phyloP scores from a whole-genome alignment of 2,113 vertebrate species.

The Percina caprodes region DNA sequence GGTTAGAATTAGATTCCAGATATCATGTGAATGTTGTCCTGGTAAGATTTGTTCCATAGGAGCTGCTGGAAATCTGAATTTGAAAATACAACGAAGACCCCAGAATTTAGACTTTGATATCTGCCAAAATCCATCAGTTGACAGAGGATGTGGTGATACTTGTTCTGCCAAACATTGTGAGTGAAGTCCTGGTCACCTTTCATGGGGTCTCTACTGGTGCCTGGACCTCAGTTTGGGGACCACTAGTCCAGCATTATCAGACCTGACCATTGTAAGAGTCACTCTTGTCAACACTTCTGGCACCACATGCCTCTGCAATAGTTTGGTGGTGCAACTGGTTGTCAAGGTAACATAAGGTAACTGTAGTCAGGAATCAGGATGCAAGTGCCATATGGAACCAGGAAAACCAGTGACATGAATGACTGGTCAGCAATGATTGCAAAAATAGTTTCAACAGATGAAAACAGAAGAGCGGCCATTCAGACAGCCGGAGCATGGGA shows the following conservation, averaged over 20 bases:
- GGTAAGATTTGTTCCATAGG: background rate
- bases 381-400: slow-evolving; percentile 1
- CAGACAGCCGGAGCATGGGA: background rate
- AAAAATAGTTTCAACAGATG: background rate
- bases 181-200: background rate
- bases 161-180: background rate
- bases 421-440: background rate
- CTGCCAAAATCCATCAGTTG: too few species aligned
- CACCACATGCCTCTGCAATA: slow-evolving; percentile 11
- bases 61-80: too few species aligned
- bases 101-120: too few species aligned
- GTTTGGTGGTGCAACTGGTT: slow-evolving; percentile 2
- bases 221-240: too few species aligned
- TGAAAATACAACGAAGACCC: too few species aligned
- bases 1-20: background rate
- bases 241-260: too few species aligned
- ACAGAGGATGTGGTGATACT: too few species aligned
- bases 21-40: background rate
- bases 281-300: background rate
- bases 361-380: background rate
- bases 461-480: background rate
- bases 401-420: background rate
- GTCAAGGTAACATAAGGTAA: background rate
- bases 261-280: too few species aligned
- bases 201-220: background rate